These are phyloP conservation scores for Naja naja DNA, from an alignment of 2,113 vertebrate species.

Conservation along the genomic window DNA sequence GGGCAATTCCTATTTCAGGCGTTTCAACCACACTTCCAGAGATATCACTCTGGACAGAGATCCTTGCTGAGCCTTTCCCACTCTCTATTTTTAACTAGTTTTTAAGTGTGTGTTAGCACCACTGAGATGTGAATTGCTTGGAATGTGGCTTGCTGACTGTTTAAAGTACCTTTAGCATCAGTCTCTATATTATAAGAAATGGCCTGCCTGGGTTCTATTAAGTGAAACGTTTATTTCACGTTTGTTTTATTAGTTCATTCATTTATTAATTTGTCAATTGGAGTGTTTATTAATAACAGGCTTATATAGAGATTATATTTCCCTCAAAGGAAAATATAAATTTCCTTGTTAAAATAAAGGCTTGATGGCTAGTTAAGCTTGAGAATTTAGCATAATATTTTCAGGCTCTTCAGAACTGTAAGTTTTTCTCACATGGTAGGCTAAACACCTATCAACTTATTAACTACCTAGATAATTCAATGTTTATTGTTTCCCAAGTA, in stretches of 20 bases:
- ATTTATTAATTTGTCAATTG: background rate
- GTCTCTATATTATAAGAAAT: slow-evolving; percentile 6
- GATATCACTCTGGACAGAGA: slow-evolving; percentile 69
- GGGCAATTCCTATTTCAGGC: slow-evolving; percentile 74
- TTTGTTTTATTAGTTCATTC: background rate
- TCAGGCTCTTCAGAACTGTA: background rate
- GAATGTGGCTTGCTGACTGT: slow-evolving; percentile 59
- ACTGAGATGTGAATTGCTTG: slow-evolving; percentile 61
- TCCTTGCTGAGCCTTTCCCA: slow-evolving; percentile 70
- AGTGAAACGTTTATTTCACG: background rate
- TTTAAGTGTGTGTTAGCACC: slow-evolving; percentile 67
- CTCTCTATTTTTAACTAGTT: slow-evolving; percentile 75
- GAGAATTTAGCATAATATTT: slow-evolving; percentile 27
- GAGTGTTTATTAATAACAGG: background rate
- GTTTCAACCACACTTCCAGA: slow-evolving; percentile 66
- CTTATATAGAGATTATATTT: background rate
- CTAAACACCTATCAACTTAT: background rate
- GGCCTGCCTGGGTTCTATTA: background rate
- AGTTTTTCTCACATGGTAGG: background rate
- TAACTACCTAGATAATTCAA: background rate
- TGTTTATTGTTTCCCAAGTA: background rate
- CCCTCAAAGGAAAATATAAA: slow-evolving; percentile 25
- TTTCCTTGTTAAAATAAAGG: slow-evolving; percentile 6
- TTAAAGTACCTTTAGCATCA: slow-evolving; percentile 45
- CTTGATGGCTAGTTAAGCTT: background rate